Evolutionary conservation across 2,797 vertebrate species (phyloP).

Genomic region (Darevskia nairensis): DNA sequence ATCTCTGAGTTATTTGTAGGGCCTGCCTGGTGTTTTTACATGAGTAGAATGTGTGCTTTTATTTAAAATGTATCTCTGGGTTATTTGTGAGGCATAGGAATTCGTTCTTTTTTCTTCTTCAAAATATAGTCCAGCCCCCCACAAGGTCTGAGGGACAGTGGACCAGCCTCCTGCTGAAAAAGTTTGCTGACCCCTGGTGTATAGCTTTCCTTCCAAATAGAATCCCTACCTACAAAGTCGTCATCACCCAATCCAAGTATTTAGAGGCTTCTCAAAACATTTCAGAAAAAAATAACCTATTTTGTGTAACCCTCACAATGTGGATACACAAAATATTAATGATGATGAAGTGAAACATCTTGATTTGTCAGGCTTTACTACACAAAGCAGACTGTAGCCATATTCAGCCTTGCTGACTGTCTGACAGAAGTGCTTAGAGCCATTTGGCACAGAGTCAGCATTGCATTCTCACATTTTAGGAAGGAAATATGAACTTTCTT

Average conservation of each 20-base stretch:
- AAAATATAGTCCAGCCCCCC: too few relatives aligned
- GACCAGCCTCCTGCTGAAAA: too few relatives aligned
- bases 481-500: not conserved
- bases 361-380: constrained; percentile 14
- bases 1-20: too few relatives aligned
- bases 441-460: constrained; percentile 10
- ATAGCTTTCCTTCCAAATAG: not conserved
- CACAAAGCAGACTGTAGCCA: not conserved
- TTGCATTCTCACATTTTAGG: not conserved
- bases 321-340: not conserved
- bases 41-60: too few relatives aligned
- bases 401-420: not conserved
- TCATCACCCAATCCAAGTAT: not conserved
- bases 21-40: too few relatives aligned
- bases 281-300: not conserved
- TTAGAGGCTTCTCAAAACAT: not conserved
- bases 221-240: not conserved
- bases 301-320: not conserved
- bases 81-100: too few relatives aligned
- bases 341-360: not conserved
- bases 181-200: too few relatives aligned
- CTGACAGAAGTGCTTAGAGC: constrained; percentile 10
- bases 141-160: too few relatives aligned
- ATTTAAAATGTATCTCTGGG: too few relatives aligned
- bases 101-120: rapidly evolving